phyloP scores from a whole-genome alignment of 2,888 invertebrate species.

The Sphaeridia pumilis region DNA sequence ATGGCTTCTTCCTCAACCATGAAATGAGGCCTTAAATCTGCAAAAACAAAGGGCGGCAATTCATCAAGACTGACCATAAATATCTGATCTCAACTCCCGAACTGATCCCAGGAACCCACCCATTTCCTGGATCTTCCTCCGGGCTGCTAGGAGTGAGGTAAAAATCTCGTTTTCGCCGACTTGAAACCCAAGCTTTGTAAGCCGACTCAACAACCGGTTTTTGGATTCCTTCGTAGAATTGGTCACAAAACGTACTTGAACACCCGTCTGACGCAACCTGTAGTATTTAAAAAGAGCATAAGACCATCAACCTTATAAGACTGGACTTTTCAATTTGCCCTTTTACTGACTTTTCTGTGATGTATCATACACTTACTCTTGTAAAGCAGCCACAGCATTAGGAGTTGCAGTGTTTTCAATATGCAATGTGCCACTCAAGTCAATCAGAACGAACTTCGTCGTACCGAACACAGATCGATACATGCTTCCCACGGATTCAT shows the following conservation, averaged over 20 bases:
- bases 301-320: too few relatives aligned
- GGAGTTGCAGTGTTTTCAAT: constrained; percentile 57
- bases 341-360: too few relatives aligned
- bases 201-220: constrained; percentile 48
- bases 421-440: constrained; percentile 59
- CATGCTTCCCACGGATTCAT: too few relatives aligned
- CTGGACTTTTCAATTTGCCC: too few relatives aligned
- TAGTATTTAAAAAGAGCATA: too few relatives aligned
- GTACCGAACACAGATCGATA: too few relatives aligned
- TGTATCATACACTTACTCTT: too few relatives aligned
- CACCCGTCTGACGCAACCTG: constrained; percentile 48
- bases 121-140: constrained; percentile 46
- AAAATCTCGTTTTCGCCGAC: constrained; percentile 57
- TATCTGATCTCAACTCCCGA: too few relatives aligned
- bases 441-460: constrained; percentile 16
- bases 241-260: constrained; percentile 63
- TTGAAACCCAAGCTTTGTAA: constrained; percentile 55
- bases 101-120: too few relatives aligned
- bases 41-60: too few relatives aligned
- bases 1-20: constrained; percentile 59
- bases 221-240: constrained; percentile 75
- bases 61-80: too few relatives aligned
- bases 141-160: constrained; percentile 62
- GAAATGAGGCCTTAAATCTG: constrained; percentile 54
- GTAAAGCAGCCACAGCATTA: constrained; percentile 55